These are phyloP conservation scores for Thrips palmi DNA, from an alignment of 1,140 invertebrate species.

Conservation along the genomic window DNA sequence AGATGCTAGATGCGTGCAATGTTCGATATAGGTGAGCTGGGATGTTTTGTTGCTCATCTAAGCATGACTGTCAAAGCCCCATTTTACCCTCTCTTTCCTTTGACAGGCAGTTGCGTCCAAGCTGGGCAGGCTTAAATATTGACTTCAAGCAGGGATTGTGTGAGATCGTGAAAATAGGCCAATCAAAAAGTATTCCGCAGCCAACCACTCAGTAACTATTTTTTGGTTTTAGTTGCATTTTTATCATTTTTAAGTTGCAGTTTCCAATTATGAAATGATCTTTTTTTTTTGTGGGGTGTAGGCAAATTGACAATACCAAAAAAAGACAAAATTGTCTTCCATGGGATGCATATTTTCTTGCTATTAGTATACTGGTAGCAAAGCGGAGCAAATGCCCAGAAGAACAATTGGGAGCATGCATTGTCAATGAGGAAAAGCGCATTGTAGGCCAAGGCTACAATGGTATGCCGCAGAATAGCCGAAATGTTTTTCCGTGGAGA, in stretches of 20 bases:
- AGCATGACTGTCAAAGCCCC: no score
- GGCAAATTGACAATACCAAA: not conserved
- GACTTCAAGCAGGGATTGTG: no score
- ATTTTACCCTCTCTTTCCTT: no score
- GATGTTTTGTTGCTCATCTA: not conserved
- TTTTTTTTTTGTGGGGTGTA: no score
- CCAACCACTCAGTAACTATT: no score
- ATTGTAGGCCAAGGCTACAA: slow-evolving; percentile 46
- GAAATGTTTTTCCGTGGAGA: slow-evolving; percentile 38
- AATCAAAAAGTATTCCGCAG: no score
- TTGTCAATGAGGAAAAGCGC: slow-evolving; percentile 35
- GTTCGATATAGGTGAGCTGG: slow-evolving; percentile 37
- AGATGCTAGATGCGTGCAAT: slow-evolving; percentile 58
- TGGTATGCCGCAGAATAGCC: slow-evolving; percentile 40
- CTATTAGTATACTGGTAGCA: slow-evolving; percentile 59
- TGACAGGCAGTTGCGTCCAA: no score
- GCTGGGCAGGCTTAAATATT: no score
- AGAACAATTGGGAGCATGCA: slow-evolving; percentile 60
- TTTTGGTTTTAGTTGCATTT: no score
- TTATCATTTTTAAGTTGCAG: no score
- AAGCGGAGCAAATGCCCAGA: slow-evolving; percentile 85
- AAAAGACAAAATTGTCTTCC: slow-evolving; percentile 20
- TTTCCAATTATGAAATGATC: no score
- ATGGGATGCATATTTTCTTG: slow-evolving; percentile 95
- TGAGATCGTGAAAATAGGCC: no score